Conservation (phyloP, 64 coral and sea anemone species). For the Hydrozoanthus tunicans region DNA sequence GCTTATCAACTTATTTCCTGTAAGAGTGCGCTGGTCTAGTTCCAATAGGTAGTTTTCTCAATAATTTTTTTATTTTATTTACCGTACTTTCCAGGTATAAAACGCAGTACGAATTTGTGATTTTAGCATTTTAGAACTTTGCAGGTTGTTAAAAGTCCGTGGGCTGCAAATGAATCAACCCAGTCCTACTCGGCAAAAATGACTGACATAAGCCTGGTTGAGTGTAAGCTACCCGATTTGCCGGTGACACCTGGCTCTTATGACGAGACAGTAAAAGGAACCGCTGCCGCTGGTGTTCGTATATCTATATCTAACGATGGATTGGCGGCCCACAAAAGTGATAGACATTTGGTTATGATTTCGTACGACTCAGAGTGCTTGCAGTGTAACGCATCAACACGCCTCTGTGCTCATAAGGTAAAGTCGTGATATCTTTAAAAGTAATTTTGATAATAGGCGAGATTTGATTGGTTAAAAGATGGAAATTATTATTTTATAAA, state of each 20-base stretch:
- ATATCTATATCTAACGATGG: conserved; percentile 19
- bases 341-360: neutral
- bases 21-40: no score
- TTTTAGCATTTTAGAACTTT: neutral
- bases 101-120: neutral
- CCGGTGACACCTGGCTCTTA: neutral
- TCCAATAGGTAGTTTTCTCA: neutral
- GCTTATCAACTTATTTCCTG: no score
- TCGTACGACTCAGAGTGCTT: conserved; percentile 16
- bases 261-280: neutral
- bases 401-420: conserved; percentile 25
- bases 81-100: no score
- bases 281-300: conserved; percentile 9
- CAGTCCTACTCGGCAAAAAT: neutral
- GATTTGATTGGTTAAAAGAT: no score
- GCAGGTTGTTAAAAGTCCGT: neutral
- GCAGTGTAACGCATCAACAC: neutral
- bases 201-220: conserved; percentile 4
- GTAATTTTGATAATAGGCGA: neutral
- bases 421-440: neutral
- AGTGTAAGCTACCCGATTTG: neutral
- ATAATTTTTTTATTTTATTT: neutral
- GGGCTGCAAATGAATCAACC: neutral
- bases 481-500: no score
- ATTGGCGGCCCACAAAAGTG: neutral